Evolutionary conservation across 2,113 vertebrate species (phyloP).

Genomic region (Aegypius monachus): DNA sequence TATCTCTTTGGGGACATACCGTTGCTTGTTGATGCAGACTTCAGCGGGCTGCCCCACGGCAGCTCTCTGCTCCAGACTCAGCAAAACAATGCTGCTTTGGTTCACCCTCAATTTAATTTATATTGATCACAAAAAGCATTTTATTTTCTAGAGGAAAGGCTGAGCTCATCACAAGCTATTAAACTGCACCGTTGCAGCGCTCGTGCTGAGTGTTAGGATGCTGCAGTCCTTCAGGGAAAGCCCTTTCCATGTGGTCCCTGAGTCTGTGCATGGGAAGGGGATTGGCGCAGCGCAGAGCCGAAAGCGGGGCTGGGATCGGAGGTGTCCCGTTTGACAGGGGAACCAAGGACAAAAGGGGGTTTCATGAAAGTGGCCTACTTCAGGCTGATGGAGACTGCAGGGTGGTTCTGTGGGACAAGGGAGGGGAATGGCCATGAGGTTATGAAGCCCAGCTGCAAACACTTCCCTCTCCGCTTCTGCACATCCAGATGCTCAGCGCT

Average conservation of each 20-base stretch:
- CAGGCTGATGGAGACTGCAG: background rate
- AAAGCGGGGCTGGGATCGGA: background rate
- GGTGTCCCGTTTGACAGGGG: accelerated
- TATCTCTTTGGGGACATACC: background rate
- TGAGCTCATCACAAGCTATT: background rate
- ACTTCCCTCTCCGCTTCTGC: background rate
- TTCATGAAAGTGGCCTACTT: background rate
- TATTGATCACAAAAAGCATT: background rate
- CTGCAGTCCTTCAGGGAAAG: background rate
- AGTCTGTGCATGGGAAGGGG: background rate
- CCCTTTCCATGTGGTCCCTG: background rate
- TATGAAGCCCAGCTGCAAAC: background rate
- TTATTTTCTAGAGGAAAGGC: background rate
- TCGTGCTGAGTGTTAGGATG: background rate
- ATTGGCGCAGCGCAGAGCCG: background rate
- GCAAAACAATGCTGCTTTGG: background rate
- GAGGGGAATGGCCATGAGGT: background rate
- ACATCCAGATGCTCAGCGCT: background rate
- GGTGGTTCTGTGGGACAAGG: background rate
- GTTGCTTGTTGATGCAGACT: background rate
- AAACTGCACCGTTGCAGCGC: accelerated
- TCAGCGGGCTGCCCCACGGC: background rate
- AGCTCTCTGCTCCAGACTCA: background rate
- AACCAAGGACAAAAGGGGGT: background rate
- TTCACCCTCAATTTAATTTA: background rate